phyloP scores from a whole-genome alignment of 2,113 vertebrate species.

The Otus sunia region DNA sequence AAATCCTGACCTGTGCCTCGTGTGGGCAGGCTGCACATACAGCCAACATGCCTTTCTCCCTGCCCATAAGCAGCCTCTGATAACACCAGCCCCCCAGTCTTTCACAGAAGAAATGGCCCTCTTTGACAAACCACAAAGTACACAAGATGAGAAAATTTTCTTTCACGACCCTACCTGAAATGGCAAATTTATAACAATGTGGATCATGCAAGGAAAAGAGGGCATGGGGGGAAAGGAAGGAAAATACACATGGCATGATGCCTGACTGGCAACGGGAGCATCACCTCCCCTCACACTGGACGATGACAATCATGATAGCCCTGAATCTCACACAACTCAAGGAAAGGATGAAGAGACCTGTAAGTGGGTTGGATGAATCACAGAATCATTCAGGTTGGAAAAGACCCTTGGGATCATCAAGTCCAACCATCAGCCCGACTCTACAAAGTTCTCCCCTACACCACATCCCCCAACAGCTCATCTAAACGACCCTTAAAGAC shows the following conservation, averaged over 20 bases:
- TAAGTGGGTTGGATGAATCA: neutral
- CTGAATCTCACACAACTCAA: neutral
- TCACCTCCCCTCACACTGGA: neutral
- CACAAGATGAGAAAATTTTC: neutral
- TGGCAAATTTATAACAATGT: neutral
- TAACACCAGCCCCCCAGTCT: neutral
- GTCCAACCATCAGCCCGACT: too few relatives aligned
- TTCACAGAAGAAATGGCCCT: neutral
- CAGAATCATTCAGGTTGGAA: too few relatives aligned
- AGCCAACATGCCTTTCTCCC: neutral
- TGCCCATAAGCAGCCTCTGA: neutral
- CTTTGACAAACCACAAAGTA: neutral
- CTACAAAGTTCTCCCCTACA: too few relatives aligned
- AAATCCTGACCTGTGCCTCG: neutral
- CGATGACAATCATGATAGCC: neutral
- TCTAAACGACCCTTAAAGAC: too few relatives aligned
- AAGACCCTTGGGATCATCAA: too few relatives aligned
- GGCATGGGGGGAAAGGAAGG: neutral
- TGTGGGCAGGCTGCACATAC: neutral
- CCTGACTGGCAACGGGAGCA: accelerated
- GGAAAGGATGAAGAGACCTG: neutral
- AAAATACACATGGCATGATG: neutral
- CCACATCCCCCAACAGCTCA: too few relatives aligned
- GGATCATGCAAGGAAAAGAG: neutral
- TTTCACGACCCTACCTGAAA: neutral